A percentile compares a stretch with the other conserved stretches of the same genome.
phyloP scores from a whole-genome alignment of 2,113 vertebrate species.

The Pogona vitticeps region DNA sequence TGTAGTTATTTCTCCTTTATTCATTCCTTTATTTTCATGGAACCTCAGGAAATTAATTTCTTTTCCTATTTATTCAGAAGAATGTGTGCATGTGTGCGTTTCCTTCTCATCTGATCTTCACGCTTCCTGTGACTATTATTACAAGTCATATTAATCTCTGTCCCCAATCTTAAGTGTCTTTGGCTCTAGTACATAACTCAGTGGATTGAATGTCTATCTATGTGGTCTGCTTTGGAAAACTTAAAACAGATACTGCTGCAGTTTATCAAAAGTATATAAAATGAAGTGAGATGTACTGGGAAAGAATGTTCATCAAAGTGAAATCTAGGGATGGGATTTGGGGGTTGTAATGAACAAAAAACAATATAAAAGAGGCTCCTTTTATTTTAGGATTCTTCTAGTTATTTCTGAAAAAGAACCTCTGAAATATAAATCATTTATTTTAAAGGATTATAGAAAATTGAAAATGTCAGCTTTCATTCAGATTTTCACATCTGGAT shows the following conservation, averaged over 20 bases:
- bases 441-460: too few species aligned
- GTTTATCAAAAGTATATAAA: slow-evolving; percentile 11
- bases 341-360: too few species aligned
- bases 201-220: neutral
- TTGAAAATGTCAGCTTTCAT: too few species aligned
- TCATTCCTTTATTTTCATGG: neutral
- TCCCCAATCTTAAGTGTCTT: slow-evolving; percentile 4
- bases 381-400: too few species aligned
- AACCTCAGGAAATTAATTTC: slow-evolving; percentile 13
- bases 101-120: neutral
- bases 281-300: neutral
- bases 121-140: neutral
- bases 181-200: neutral
- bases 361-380: too few species aligned
- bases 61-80: neutral
- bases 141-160: neutral
- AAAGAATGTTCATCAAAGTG: neutral
- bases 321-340: too few species aligned
- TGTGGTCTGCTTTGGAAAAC: neutral
- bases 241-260: neutral
- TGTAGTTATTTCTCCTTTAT: neutral
- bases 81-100: too few species aligned
- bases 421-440: too few species aligned
- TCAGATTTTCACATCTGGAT: too few species aligned
- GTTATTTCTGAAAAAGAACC: too few species aligned